Evolutionary conservation across 1,140 invertebrate genomes (phyloP).

Genomic region (Vanessa tameamea): DNA sequence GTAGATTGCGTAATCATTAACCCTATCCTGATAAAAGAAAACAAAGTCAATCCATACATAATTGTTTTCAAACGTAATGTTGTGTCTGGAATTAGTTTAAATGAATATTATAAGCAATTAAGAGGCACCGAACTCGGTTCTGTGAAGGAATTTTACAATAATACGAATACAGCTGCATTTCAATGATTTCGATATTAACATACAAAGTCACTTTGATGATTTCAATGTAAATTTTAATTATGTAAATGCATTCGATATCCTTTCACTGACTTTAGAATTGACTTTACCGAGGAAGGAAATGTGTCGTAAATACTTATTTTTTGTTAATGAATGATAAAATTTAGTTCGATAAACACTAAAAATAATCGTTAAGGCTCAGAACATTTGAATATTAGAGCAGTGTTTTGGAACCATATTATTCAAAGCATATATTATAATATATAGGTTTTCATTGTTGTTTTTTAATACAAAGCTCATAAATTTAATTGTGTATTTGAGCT

Average conservation of each 20-base stretch:
- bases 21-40: too few species aligned
- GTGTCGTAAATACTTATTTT: conserved; percentile 39
- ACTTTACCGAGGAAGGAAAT: conserved; percentile 49
- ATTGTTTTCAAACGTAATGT: not conserved
- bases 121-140: not conserved
- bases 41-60: too few species aligned
- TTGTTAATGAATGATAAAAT: not conserved
- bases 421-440: too few species aligned
- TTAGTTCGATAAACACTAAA: not conserved
- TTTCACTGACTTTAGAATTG: conserved; percentile 49
- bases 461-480: too few species aligned
- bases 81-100: not conserved
- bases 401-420: too few species aligned
- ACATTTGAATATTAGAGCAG: too few species aligned
- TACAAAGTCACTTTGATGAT: conserved; percentile 63
- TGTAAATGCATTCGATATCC: conserved; percentile 69
- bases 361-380: not conserved
- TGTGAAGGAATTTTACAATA: conserved; percentile 44
- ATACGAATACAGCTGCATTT: conserved; percentile 56
- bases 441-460: too few species aligned
- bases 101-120: not conserved
- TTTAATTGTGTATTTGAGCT: too few species aligned
- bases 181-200: conserved; percentile 61
- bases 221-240: conserved; percentile 67
- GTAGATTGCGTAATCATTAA: too few species aligned